Percentiles rank a stretch among this genome's conserved stretches.
Conservation (phyloP, 30 jellyfish, hydroid and myxozoan genomes). For the Sanderia malayensis region DNA sequence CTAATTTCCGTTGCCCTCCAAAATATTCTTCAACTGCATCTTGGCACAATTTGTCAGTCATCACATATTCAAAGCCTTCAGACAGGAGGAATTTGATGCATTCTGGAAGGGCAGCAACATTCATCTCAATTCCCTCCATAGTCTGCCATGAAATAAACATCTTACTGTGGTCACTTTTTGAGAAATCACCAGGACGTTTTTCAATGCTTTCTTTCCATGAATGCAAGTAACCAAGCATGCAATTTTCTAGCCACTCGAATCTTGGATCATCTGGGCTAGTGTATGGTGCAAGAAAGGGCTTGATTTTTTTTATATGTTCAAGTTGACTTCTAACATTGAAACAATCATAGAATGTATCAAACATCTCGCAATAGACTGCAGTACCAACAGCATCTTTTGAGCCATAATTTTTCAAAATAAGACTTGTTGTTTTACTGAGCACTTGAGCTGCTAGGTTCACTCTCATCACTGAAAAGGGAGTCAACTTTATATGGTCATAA, state of each 20-base stretch:
- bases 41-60: neutral
- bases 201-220: slow-evolving; percentile 34
- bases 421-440: slow-evolving; percentile 23
- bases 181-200: slow-evolving; percentile 42
- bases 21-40: slow-evolving; percentile 17
- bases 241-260: slow-evolving; percentile 22
- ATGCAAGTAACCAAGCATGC: slow-evolving; percentile 32
- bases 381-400: slow-evolving; percentile 25
- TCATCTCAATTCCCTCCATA: too few species aligned
- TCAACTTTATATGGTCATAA: slow-evolving; percentile 12
- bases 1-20: neutral
- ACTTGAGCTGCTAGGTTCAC: slow-evolving; percentile 40
- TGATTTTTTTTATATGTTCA: slow-evolving; percentile 8
- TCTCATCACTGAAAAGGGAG: slow-evolving; percentile 39
- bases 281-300: slow-evolving; percentile 44
- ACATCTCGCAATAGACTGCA: slow-evolving; percentile 18
- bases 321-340: slow-evolving; percentile 33
- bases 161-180: slow-evolving; percentile 14
- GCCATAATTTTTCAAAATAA: slow-evolving; percentile 33
- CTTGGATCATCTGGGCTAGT: slow-evolving; percentile 18
- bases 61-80: neutral
- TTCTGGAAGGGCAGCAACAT: too few species aligned
- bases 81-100: too few species aligned
- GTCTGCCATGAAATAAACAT: slow-evolving; percentile 1
- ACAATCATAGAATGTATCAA: slow-evolving; percentile 47